Evolutionary conservation across 2,888 invertebrate species (phyloP), one percentile per base, ranked within the genome.

Genomic region (Cantharis rufa): DNA sequence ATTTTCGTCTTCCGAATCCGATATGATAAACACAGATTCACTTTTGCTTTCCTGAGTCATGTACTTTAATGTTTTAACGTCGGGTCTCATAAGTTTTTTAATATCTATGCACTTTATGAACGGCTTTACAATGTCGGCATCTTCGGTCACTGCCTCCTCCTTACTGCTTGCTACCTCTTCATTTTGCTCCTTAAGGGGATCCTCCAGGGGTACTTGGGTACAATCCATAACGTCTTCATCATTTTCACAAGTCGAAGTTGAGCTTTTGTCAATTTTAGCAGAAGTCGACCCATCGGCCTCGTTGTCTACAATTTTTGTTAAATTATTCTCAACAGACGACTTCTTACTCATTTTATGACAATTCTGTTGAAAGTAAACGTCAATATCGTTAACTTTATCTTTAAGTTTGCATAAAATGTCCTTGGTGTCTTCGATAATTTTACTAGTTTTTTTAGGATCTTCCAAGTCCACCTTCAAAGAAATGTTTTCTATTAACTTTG

Each of bases 41-140:
- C 82, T 82, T 81, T 66, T 80, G 80, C 61, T 76, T 70, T 24
- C 32, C 16, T 48, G 48, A 7, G 48, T 48, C 7, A n/a, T 48
- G n/a, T 48, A 48, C n/a, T 48, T 48, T 7, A 48, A 48, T 1
- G 68, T 76, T 74, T 81, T 82, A 24, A 62, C 16, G 18, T 75
- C 32, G 0, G 86, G 85, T 73, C 85, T 86, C 13, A 87, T 82
- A n/a, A 88, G 79, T 82, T 87, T 87, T 24, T 82, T 85, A 15
- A 88, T 86, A 79, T 87, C 87, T n/a, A 88, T 85, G 69, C 87
- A 81, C 79, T 86, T 86, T 72, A 87, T 84, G 74, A 82, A 75
- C 11, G 84, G 82, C 76, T 82, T 82, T 24, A 11, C 24, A 10
- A 2, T 3, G 15, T 69, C 16, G 10, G 0, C 66, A n/a, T 1